Conservation (phyloP, 2,888 invertebrate species). For the Diarsia brunnea region DNA sequence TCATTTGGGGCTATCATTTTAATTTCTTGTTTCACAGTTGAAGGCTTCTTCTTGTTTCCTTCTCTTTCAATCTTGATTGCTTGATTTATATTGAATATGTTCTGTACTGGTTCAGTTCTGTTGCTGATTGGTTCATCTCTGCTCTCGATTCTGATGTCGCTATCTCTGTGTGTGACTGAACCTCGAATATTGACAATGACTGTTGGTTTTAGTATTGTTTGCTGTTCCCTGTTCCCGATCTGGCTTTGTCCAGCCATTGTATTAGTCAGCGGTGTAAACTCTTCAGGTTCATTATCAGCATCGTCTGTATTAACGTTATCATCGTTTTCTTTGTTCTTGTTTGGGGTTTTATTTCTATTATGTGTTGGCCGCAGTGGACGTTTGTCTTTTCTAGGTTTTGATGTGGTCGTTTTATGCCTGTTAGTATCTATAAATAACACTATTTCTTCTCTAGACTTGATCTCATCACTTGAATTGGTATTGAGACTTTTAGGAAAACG, state of each 20-base stretch:
- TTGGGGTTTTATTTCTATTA: constrained; percentile 71
- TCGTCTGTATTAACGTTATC: constrained; percentile 64
- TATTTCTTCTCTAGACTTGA: constrained; percentile 78
- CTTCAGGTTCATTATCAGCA: constrained; percentile 65
- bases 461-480: constrained; percentile 67
- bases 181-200: constrained; percentile 88
- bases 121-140: constrained; percentile 72
- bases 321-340: constrained; percentile 67
- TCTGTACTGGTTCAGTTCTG: constrained; percentile 74
- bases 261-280: constrained; percentile 77
- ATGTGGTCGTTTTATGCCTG: constrained; percentile 72
- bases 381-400: constrained; percentile 76
- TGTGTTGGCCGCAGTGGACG: constrained; percentile 59
- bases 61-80: constrained; percentile 83
- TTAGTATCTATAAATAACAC: constrained; percentile 80
- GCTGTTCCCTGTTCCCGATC: constrained; percentile 86
- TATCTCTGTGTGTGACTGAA: constrained; percentile 82
- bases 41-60: constrained; percentile 63
- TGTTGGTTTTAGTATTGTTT: constrained; percentile 87
- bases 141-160: constrained; percentile 83
- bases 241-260: constrained; percentile 87
- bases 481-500: constrained; percentile 82
- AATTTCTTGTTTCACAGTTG: constrained; percentile 74
- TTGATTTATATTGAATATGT: constrained; percentile 87
- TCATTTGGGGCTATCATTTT: constrained; percentile 68